Evolutionary conservation across 2,113 vertebrate species (phyloP), one percentile per base, ranked within the genome.

Genomic region (Ancistrus triradiatus): DNA sequence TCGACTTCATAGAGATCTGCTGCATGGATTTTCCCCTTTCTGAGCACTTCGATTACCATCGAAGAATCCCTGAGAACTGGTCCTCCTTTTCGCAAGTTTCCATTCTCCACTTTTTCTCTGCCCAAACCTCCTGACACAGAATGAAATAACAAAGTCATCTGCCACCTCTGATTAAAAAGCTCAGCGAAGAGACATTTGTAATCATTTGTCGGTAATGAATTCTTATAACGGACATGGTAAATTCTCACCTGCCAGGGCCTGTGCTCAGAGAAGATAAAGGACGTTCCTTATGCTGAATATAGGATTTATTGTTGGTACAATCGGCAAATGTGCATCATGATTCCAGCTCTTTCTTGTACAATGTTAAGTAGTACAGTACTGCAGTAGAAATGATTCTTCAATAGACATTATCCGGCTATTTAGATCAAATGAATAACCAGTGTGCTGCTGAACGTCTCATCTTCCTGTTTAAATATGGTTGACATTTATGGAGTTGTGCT

Each of bases 31-130:
- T 78, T 76, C 76, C 70, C 76, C 74, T 81, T 77, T 49, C 17
- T 66, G 19, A 64, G 76, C 69, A 70, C 77, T 80, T 80, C 81
- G 79, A 84, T 85, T 84, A 77, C 73, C 63, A 65, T 59, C 72
- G 73, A 82, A 81, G 74, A 80, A 75, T 80, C 73, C 75, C 80
- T 77, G 80, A 84, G 83, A 79, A 74, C 74, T 7, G 27, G 27
- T 3, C 7, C 27, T 31, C 3, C 27, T 31, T 31, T 31, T n/a
- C n/a, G 27, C 35, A 50, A 59, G 37, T 27, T 65, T 64, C 33
- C n/a, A 53, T 76, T 79, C 78, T 64, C 63, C 74, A 46, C 55
- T 72, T 64, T 57, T 63, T 17, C 35, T 58, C 57, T 46, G 44
- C 15, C 55, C 40, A 14, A 31, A 13, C 42, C 66, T 65, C 73